Evolutionary conservation across 2,113 vertebrate species (phyloP).

Genomic region (Larimichthys polyactis): DNA sequence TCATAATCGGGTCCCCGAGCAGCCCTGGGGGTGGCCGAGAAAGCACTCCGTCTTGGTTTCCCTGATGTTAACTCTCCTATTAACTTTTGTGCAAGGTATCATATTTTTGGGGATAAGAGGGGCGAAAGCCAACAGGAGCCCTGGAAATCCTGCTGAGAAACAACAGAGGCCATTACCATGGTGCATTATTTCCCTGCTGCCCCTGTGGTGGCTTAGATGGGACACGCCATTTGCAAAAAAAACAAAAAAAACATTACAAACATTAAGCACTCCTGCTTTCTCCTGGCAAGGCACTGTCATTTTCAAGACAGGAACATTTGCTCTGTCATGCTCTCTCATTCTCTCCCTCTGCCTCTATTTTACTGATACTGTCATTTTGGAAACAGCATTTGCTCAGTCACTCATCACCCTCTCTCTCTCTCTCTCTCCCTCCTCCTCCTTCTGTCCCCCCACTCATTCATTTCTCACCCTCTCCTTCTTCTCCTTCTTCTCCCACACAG

Average conservation of each 20-base stretch:
- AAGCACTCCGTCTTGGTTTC: constrained; percentile 63
- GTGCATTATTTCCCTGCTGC: constrained; percentile 61
- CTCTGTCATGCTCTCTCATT: constrained; percentile 62
- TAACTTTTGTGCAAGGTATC: constrained; percentile 72
- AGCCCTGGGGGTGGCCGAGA: constrained; percentile 40
- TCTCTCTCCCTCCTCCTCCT: not conserved
- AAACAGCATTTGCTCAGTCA: constrained; percentile 68
- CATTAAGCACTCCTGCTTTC: constrained; percentile 65
- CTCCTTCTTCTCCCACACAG: constrained; percentile 7
- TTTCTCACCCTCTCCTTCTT: constrained; percentile 35
- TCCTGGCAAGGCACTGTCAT: constrained; percentile 51
- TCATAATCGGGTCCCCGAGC: constrained; percentile 59
- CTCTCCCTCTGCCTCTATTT: constrained; percentile 45
- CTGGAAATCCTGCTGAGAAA: constrained; percentile 42
- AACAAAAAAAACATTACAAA: constrained; percentile 54
- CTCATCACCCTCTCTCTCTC: constrained; percentile 17
- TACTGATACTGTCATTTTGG: constrained; percentile 68
- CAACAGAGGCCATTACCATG: constrained; percentile 59
- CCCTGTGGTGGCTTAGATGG: constrained; percentile 63
- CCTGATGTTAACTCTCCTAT: constrained; percentile 75
- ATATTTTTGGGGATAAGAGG: constrained; percentile 44
- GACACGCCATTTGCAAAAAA: constrained; percentile 24
- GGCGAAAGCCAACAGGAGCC: constrained; percentile 27
- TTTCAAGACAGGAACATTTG: constrained; percentile 67
- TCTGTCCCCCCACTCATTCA: constrained; percentile 28